Evolutionary conservation across 2,888 invertebrate genomes (phyloP).

Genomic region (Drosophila robusta): DNA sequence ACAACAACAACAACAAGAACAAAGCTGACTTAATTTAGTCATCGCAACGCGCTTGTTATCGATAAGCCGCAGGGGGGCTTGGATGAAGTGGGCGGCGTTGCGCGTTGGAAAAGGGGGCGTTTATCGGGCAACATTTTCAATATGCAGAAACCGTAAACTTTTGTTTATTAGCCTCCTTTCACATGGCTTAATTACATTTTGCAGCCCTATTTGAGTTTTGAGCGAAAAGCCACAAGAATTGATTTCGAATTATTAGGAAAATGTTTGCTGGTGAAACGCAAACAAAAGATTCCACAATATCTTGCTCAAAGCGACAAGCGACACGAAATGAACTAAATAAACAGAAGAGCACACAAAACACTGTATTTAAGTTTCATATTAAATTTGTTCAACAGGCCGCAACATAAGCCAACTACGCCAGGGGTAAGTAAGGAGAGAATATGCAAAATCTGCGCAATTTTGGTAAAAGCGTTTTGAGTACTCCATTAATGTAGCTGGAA

Average conservation of each 20-base stretch:
- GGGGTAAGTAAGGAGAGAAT: not conserved
- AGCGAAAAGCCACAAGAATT: slow-evolving; percentile 8
- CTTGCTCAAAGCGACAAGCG: not conserved
- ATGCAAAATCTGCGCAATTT: not conserved
- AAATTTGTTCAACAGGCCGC: not conserved
- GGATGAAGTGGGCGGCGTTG: not conserved
- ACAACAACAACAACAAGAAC: slow-evolving; percentile 23
- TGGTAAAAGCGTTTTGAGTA: no score
- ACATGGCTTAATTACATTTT: slow-evolving; percentile 35
- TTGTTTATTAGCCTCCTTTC: slow-evolving; percentile 28
- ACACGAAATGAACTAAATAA: not conserved
- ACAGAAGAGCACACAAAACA: not conserved
- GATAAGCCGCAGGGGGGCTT: slow-evolving; percentile 38
- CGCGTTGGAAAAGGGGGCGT: no score
- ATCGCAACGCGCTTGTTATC: slow-evolving; percentile 62
- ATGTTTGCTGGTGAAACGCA: slow-evolving; percentile 25
- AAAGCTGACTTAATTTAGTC: slow-evolving; percentile 67
- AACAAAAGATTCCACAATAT: slow-evolving; percentile 9
- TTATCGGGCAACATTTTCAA: slow-evolving; percentile 25
- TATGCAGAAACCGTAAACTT: slow-evolving; percentile 43
- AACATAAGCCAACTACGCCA: not conserved
- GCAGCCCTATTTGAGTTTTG: slow-evolving; percentile 18
- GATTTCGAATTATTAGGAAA: slow-evolving; percentile 29
- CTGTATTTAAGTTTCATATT: slow-evolving; percentile 4
- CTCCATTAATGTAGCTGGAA: no score